Evolutionary conservation across 2,797 vertebrate species (phyloP), one percentile per base, ranked within the genome.

Genomic region (Poeciliopsis turneri): DNA sequence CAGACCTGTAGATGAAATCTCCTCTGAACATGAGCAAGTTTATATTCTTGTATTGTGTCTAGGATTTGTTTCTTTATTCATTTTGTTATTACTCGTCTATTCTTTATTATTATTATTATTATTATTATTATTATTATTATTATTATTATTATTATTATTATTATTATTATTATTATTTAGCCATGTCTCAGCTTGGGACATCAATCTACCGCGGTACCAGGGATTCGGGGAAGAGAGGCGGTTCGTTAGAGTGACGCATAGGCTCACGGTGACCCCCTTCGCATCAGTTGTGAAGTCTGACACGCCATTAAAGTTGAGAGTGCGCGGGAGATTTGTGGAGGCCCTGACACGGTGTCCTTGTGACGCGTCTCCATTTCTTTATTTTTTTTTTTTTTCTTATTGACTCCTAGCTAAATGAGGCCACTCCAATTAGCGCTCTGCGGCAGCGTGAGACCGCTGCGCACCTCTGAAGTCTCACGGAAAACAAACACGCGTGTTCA

Each of bases 401-500:
- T 94, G 94, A 95, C 93, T 92, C 87, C 86, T 85, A 89, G 91
- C 93, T 96, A 95, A 96, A 96, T 92, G 94, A 94, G 92, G 93
- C 94, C 93, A 91, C 90, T 92, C 92, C 93, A 95, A 94, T 96
- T 95, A 95, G 93, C 89, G 92, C 88, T 86, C 82, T 79, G 91
- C 71, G 86, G 90, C 90, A 88, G 81, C 88, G 87, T 82, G 90
- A 78, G 76, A 84, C 87, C 85, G 89, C 89, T 78, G 92, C 85
- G 78, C 89, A 91, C 88, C 84, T 89, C 82, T 46, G 51, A 84
- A 51, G 41, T 47, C 72, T 36, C 75, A 57, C 39, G n/a, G 69
- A 66, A 61, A 78, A 75, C n/a, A 57, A 71, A 61, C 71, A 68
- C 46, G 12, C 47, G 6, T 55, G 28, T 43, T 51, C 61, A 64